Conservation (phyloP, 2,888 invertebrate species). For the Drosophila stalkeri region DNA sequence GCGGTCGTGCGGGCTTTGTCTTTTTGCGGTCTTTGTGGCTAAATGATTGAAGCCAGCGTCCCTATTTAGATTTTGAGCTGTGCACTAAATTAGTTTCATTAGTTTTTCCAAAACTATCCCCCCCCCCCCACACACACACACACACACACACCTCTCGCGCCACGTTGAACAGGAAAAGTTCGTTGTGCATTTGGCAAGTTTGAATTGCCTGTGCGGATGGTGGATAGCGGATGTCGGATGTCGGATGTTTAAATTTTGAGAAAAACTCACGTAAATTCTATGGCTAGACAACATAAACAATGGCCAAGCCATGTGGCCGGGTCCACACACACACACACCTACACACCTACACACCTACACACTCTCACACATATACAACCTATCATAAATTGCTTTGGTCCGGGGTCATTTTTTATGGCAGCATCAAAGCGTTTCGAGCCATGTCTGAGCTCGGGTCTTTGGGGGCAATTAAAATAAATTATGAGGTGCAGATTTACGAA, state of each 20-base stretch:
- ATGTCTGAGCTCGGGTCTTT: slow-evolving; percentile 60
- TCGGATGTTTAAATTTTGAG: slow-evolving; percentile 46
- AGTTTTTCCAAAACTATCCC: slow-evolving; percentile 44
- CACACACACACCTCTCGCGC: background rate
- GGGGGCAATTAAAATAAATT: slow-evolving; percentile 84
- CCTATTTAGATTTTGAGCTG: slow-evolving; percentile 63
- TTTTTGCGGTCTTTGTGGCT: slow-evolving; percentile 56
- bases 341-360: too few species aligned
- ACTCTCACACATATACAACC: background rate
- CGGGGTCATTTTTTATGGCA: slow-evolving; percentile 69
- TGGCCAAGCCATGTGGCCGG: slow-evolving; percentile 31
- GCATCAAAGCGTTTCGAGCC: slow-evolving; percentile 42
- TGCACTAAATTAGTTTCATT: slow-evolving; percentile 79
- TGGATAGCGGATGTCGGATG: slow-evolving; percentile 34
- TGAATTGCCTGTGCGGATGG: slow-evolving; percentile 52
- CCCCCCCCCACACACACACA: background rate
- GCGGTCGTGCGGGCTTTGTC: slow-evolving; percentile 38
- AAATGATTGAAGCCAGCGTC: slow-evolving; percentile 69
- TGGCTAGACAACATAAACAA: slow-evolving; percentile 79
- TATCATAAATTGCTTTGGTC: slow-evolving; percentile 76
- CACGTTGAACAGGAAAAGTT: slow-evolving; percentile 38
- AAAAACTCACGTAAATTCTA: slow-evolving; percentile 72
- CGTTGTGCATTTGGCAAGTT: slow-evolving; percentile 45
- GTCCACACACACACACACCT: background rate
- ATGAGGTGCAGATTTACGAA: slow-evolving; percentile 84